These are phyloP conservation scores for Furcifer pardalis DNA, from an alignment of 2,797 vertebrate genomes.

Conservation along the genomic window DNA sequence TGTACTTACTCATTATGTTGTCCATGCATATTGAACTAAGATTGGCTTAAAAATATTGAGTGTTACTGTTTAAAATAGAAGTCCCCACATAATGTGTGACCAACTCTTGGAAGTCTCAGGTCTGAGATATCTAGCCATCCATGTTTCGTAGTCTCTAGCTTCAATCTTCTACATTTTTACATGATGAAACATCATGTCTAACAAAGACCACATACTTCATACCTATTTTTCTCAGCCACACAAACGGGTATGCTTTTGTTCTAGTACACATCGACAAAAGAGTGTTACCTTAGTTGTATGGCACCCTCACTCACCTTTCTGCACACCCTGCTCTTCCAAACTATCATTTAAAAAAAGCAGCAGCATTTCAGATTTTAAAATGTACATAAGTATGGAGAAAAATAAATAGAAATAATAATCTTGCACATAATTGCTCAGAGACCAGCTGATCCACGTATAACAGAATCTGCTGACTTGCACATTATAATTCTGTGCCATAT, in stretches of 20 bases:
- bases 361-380: background rate
- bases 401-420: background rate
- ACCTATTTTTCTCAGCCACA: background rate
- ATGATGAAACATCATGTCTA: constrained; percentile 38
- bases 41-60: background rate
- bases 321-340: constrained; percentile 12
- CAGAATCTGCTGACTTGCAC: background rate
- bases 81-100: background rate
- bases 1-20: background rate
- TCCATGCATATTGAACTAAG: background rate
- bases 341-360: background rate
- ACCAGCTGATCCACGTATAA: background rate
- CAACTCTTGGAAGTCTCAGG: too few relatives aligned
- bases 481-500: constrained; percentile 19
- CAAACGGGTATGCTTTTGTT: constrained; percentile 18
- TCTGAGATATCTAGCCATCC: background rate
- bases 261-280: constrained; percentile 17
- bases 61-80: background rate
- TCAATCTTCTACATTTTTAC: background rate
- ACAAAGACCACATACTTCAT: background rate
- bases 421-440: background rate
- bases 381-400: background rate
- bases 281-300: background rate
- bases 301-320: background rate
- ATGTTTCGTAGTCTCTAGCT: background rate